A percentile compares a stretch with the other conserved stretches of the same genome.
Evolutionary conservation across 2,888 invertebrate species (phyloP).

Genomic region (Trachelus iudaicus): DNA sequence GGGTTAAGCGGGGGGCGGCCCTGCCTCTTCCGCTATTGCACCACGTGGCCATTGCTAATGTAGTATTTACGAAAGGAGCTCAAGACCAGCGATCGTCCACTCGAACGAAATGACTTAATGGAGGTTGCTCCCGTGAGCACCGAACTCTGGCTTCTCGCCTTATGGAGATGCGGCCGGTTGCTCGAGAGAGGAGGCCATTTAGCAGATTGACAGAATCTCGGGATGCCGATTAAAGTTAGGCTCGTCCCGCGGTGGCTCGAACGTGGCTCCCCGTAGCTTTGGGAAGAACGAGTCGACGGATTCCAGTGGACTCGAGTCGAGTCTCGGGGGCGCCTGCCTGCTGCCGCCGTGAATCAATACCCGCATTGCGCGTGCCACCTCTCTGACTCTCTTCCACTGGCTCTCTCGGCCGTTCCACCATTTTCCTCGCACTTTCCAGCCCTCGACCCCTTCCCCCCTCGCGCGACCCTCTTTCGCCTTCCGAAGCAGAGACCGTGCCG

Average conservation of each 20-base stretch:
- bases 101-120: too few relatives aligned
- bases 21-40: too few relatives aligned
- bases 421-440: background rate
- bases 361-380: conserved; percentile 66
- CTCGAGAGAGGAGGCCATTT: too few relatives aligned
- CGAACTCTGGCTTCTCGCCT: too few relatives aligned
- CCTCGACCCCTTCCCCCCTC: conserved; percentile 55
- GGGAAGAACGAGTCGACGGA: conserved; percentile 47
- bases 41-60: too few relatives aligned
- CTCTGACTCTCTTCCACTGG: conserved; percentile 65
- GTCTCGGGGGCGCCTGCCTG: conserved; percentile 62
- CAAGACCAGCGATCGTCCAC: too few relatives aligned
- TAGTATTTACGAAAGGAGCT: too few relatives aligned
- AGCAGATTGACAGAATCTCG: too few relatives aligned
- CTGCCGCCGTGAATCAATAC: conserved; percentile 67
- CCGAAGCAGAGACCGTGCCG: conserved; percentile 27
- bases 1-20: too few relatives aligned
- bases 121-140: too few relatives aligned
- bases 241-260: conserved; percentile 16
- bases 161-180: too few relatives aligned
- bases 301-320: conserved; percentile 53
- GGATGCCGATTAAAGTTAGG: background rate
- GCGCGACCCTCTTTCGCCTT: conserved; percentile 53
- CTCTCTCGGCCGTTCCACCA: conserved; percentile 63
- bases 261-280: background rate